Conservation (phyloP, 2,888 invertebrate species). For the Thecophora atra region DNA sequence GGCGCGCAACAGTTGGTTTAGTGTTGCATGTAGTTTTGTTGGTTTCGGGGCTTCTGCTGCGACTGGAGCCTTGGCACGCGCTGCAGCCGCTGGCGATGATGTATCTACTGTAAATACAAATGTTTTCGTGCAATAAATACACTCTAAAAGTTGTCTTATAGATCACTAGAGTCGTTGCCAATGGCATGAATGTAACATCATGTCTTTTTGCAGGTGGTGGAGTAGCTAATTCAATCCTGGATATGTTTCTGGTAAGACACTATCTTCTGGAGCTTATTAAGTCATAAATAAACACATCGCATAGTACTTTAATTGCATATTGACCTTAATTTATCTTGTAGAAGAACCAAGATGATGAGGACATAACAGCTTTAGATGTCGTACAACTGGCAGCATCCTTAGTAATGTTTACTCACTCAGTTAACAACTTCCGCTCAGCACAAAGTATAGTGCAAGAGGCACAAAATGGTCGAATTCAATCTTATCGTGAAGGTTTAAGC, state of each 20-base stretch:
- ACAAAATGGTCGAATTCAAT: slow-evolving; percentile 47
- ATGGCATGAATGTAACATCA: slow-evolving; percentile 60
- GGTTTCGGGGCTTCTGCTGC: slow-evolving; percentile 56
- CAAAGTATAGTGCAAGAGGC: slow-evolving; percentile 55
- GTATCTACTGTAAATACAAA: slow-evolving; percentile 57
- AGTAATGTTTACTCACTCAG: slow-evolving; percentile 60
- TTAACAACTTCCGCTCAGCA: slow-evolving; percentile 60
- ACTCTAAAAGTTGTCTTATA: slow-evolving; percentile 39
- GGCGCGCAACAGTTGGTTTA: slow-evolving; percentile 58
- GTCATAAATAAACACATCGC: too few species aligned
- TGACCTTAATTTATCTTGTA: slow-evolving; percentile 40
- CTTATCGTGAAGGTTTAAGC: slow-evolving; percentile 54
- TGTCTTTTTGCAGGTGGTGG: slow-evolving; percentile 59
- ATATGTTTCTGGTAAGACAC: slow-evolving; percentile 56
- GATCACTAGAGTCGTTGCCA: slow-evolving; percentile 53
- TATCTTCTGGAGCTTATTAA: too few species aligned
- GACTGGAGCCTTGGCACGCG: slow-evolving; percentile 49
- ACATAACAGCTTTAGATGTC: slow-evolving; percentile 52
- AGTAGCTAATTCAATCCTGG: slow-evolving; percentile 54
- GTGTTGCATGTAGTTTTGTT: slow-evolving; percentile 51
- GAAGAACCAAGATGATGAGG: slow-evolving; percentile 57
- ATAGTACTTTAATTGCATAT: not conserved
- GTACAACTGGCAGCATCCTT: slow-evolving; percentile 59
- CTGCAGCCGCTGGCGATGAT: slow-evolving; percentile 53
- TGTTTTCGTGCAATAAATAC: too few species aligned